Evolutionary conservation across 2,113 vertebrate genomes (phyloP), one percentile per base, ranked within the genome.

Genomic region (Periophthalmodon schlosseri): DNA sequence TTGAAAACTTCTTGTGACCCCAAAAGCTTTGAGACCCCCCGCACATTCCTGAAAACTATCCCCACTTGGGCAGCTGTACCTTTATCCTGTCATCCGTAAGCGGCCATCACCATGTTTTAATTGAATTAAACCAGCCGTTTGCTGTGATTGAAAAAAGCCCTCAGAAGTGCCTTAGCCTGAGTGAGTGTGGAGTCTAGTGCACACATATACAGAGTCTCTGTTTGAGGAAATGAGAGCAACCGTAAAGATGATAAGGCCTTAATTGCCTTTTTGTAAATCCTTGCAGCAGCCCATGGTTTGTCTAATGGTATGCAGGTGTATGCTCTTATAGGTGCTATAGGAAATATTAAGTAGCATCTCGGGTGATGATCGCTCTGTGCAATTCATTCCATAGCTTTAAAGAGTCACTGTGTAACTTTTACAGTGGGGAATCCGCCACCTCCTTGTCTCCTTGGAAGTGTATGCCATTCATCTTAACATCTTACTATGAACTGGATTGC

Each of bases 81-180:
- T 71, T 73, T 47, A 76, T 76, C 63, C 60, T 49, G 73, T 78
- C 80, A 77, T 80, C 77, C 77, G 76, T 69, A 87, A 91, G 83
- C 87, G 71, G 74, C 78, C 81, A 78, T 78, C 24, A 69, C 81
- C 78, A 81, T 76, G 67, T 85, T 91, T 87, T 91, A 92, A 91
- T 93, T 90, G 80, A 92, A 91, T 91, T 91, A 91, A 90, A 76
- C 83, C 87, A 84, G 81, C 72, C 83, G 66, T 88, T 79, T 73
- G 64, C 73, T 69, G 73, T 80, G 49, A 76, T 84, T 86, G 77
- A 81, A 84, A 83, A 89, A 82, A 77, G 82, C 82, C 77, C 84
- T 83, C 73, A 77, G 83, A 92, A 88, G 88, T 85, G 80, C 86
- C 79, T 79, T 81, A 74, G 80, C 82, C 75, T 86, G 70, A 49